Conservation (phyloP, 2,797 vertebrate genomes). For the Tangara arthus region DNA sequence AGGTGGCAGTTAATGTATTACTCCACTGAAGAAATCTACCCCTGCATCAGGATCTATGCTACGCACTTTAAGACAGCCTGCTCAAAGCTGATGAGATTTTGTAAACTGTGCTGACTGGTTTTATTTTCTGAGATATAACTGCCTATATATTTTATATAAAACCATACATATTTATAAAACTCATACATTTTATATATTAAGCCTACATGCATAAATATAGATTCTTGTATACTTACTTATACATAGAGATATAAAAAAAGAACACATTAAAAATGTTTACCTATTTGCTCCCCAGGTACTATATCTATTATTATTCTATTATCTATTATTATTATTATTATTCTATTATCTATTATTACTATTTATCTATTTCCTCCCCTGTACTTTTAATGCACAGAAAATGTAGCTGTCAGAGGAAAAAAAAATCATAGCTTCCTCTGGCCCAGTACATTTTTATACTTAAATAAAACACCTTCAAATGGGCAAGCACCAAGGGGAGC, state of each 20-base stretch:
- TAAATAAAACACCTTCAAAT: not conserved
- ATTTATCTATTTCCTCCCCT: no score
- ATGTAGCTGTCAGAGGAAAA: not conserved
- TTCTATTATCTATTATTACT: no score
- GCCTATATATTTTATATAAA: not conserved
- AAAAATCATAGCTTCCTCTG: not conserved
- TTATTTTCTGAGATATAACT: not conserved
- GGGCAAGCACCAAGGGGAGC: not conserved
- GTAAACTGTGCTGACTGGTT: not conserved
- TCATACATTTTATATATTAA: not conserved
- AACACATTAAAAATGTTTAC: not conserved
- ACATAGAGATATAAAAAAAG: not conserved
- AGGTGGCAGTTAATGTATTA: not conserved
- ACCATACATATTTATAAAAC: not conserved
- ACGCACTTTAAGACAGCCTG: not conserved
- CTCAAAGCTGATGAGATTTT: not conserved
- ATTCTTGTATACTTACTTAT: not conserved
- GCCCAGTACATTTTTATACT: not conserved
- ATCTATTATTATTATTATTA: no score
- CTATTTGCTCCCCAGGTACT: not conserved
- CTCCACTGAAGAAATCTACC: not conserved
- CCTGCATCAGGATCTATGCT: fast-evolving
- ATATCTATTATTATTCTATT: no score
- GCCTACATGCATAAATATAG: not conserved
- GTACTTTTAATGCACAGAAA: not conserved